Evolutionary conservation across 2,113 vertebrate species (phyloP), one percentile per base, ranked within the genome.

Genomic region (Nicator chloris): DNA sequence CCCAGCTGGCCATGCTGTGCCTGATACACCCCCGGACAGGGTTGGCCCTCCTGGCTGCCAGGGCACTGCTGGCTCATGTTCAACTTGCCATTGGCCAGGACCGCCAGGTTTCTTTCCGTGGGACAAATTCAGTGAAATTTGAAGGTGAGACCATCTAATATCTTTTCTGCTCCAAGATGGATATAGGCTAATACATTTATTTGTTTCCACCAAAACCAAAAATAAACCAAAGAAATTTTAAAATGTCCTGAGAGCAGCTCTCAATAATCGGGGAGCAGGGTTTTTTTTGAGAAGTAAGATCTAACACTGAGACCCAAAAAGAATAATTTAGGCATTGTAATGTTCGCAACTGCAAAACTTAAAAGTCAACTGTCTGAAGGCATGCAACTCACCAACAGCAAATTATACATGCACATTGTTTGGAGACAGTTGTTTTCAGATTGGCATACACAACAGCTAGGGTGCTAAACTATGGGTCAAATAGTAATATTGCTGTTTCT

Each of bases 1-100:
- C 10, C 40, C 0, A 0, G 4, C 50, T 57, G 50, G 12, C 0
- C 1, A 40, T 49, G 30, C 12, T 57, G 16, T 30, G 50, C 50
- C 35, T 49, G 51, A 40, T 49, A 30, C 1, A 0, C 15, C 11
- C 35, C 69, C 73, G 50, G 30, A n/a, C 23, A 56, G 1, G 3
- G 7, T 0, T 49, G 24, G 15, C 10, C 4, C 47, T 63, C 57
- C 20, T 85, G 44, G 35, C 51, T 85, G 21, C 14, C 70, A 85
- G 42, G 24, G 12, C 24, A 30, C 44, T 50, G 16, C 31, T 50
- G 24, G 0, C 24, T 49, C 50, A 5, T 20, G 3, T 11, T 50
- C 30, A 26, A 2, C 16, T 50, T 76, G 16, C 26, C 33, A 44
- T 13, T 1, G 2, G 30, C 8, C 31, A 31, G 16, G 3, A 49